Percentiles rank a stretch among this genome's conserved stretches.
These are phyloP conservation scores for Calephelis virginiensis DNA, from an alignment of 1,140 invertebrate species.

Conservation along the genomic window DNA sequence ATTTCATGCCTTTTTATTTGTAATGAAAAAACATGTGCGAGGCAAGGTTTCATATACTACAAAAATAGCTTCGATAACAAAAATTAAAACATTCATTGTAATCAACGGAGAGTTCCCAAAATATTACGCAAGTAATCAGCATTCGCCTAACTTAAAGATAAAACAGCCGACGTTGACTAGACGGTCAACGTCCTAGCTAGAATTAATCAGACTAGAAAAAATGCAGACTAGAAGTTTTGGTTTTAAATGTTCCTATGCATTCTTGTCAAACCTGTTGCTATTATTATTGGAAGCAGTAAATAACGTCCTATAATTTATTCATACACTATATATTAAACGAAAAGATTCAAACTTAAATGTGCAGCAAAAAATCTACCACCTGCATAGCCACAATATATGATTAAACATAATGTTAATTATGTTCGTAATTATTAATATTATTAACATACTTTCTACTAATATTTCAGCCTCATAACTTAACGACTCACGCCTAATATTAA, in stretches of 20 bases:
- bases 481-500: no score
- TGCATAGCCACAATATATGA: background rate
- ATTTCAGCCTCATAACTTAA: no score
- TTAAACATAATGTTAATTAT: background rate
- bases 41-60: no score
- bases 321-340: background rate
- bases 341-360: background rate
- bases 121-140: conserved; percentile 1
- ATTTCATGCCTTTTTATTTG: no score
- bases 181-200: conserved; percentile 12
- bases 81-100: background rate
- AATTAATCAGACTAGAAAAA: conserved; percentile 18
- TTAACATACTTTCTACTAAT: no score
- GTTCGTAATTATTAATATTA: no score
- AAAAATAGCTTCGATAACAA: background rate
- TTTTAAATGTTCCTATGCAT: background rate
- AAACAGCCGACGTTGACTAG: background rate
- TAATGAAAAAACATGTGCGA: no score
- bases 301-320: conserved; percentile 1
- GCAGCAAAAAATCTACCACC: background rate
- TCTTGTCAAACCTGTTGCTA: conserved; percentile 7
- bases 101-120: background rate
- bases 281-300: conserved; percentile 9
- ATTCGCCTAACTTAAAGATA: conserved; percentile 1
- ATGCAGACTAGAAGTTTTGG: conserved; percentile 7